Base-by-base conservation (phyloP, 30 jellyfish, hydroid and myxozoan genomes). In the Turritopsis rubra region DNA sequence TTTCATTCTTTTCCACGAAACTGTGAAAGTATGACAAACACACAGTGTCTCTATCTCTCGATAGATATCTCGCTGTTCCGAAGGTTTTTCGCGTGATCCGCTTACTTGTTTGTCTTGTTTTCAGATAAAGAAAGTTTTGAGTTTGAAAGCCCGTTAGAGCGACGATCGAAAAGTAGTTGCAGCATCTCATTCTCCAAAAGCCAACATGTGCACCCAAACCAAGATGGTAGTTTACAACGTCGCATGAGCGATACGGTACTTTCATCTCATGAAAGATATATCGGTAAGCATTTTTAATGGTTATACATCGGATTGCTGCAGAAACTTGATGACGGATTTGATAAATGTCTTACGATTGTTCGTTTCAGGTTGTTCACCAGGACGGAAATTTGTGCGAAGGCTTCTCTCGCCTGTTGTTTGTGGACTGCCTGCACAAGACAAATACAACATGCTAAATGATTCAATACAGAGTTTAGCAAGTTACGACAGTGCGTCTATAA, bases 381-480 rank as follows among this genome's bases (percentile, higher is more conserved):
- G 95, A 54, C 80, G 83, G 65, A 87, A 89, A 18, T 84, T 91
- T 79, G 85, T 91, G 54, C 81, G 73, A 31, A 71, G 82, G 31
- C 84, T 91, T 21, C 80, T 91, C n/a, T 91, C 96, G 17, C 97
- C 97, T 8, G 96, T 91, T 29, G 97, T 91, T 22, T 91, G 97
- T 75, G 97, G 97, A 30, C 72, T 87, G 9, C 87, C 83, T 17
- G 52, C 86, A 30, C 83, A 70, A 30, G 97, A 91, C 54, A 84
- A 53, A 78, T 87, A 87, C 91, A 70, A 75, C 79, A 52, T 79
- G 52, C 83, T 90, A 23, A 87, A 80, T 52, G 85, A 86, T 94
- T 91, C 97, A 16, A 53, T 17, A 5, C 73, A 66, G 83, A 80
- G 82, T 75, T 83, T 91, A 28, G 88, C 84, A 25, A 84, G 89